These are phyloP conservation scores for Mastomys natalensis DNA, from an alignment of 2,113 vertebrate species.

Conservation along the genomic window DNA sequence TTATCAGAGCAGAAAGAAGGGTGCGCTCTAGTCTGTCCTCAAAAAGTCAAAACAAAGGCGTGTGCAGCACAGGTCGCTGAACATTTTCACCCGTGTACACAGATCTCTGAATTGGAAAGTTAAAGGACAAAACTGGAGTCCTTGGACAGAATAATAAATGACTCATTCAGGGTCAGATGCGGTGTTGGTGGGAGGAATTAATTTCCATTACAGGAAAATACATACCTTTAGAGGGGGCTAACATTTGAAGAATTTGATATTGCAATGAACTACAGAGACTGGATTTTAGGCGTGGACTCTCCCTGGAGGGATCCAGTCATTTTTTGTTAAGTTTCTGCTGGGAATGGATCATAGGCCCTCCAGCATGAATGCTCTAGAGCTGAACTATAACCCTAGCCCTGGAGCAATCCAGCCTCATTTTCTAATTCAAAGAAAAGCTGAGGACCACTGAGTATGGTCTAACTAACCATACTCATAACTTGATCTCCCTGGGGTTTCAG, in stretches of 20 bases:
- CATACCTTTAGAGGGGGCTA: constrained; percentile 9
- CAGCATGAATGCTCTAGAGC: background rate
- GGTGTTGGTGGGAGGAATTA: constrained; percentile 62
- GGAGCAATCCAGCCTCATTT: background rate
- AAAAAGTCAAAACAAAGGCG: background rate
- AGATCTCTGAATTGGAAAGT: constrained; percentile 41
- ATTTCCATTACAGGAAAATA: constrained; percentile 58
- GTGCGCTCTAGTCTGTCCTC: background rate
- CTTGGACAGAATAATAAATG: constrained; percentile 52
- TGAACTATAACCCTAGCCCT: background rate
- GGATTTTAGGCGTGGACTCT: constrained; percentile 26
- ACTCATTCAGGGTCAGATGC: constrained; percentile 46
- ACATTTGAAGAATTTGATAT: constrained; percentile 10
- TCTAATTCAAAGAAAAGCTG: constrained; percentile 10
- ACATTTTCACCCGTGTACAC: constrained; percentile 17
- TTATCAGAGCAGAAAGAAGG: background rate
- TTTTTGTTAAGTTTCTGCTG: background rate
- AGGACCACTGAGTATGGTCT: background rate
- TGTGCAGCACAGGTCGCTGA: constrained; percentile 3
- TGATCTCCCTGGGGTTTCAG: background rate
- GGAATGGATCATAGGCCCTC: background rate
- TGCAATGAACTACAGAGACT: background rate
- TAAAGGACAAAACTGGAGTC: constrained; percentile 54
- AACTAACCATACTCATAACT: background rate
- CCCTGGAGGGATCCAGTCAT: background rate